Base-by-base conservation (phyloP, 2,888 invertebrate genomes). In the Chrysolina americana region DNA sequence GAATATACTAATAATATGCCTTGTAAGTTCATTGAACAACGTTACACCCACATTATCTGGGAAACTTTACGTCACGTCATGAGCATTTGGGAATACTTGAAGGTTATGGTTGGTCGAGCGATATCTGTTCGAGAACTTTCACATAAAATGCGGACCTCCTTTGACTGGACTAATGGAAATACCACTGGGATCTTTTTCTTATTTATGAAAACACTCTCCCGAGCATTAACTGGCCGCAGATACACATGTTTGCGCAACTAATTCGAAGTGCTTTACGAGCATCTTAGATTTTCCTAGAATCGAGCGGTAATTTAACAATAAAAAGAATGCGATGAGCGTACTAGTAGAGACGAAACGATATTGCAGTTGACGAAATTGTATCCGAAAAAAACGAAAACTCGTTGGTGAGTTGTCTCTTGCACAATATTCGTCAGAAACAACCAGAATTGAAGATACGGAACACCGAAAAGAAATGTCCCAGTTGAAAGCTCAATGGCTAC, bases 271-370 rank as follows among this genome's bases (percentile, higher is more conserved):
- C 41, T 68, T 72, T 64, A 72, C 62, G 68, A 41, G 36, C 63
- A 64, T 62, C 68, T 71, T 10, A 64, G 36, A 63, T 41, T 72
- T 36, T 68, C 68, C 41, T 17, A 64, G 68, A 68, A 72, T 68
- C 41, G 59, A 68, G 68, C 68, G 63, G 72, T 68, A 68, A 63
- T 68, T 72, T 68, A 68, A 72, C 64, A 68, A 59, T 68, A 68
- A 72, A 65, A n/a, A 59, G 28, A 59, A 36, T 15, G 65, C 53
- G n/a, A 41, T 50, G 50, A 50, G 50, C 48, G 41, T 65, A 44
- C 17, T 50, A 36, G 36, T 41, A n/a, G 63, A 19, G 53, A 36
- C 48, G 53, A 70, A 63, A 65, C 65, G 50, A 17, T 28, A 19
- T 3, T 19, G 63, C 48, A 41, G 56, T 69, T 21, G 41, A 36